A percentile compares a stretch with the other conserved stretches of the same genome.
phyloP scores from a whole-genome alignment of 2,888 invertebrate genomes.

The Ormia ochracea region DNA sequence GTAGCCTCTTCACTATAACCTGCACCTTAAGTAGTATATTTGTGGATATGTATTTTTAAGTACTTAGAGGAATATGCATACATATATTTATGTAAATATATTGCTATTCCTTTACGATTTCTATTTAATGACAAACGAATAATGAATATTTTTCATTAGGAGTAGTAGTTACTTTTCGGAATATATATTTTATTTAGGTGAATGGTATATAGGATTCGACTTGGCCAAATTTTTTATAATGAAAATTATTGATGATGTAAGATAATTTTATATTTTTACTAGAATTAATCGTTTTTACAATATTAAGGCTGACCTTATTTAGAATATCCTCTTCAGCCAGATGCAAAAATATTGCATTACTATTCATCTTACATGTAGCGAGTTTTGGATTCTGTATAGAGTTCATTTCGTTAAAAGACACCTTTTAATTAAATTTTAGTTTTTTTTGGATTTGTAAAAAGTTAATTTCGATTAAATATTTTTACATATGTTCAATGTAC shows the following conservation, averaged over 20 bases:
- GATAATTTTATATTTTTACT: not conserved
- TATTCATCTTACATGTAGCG: conserved; percentile 54
- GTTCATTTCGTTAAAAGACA: conserved; percentile 55
- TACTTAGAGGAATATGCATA: too few relatives aligned
- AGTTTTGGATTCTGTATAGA: conserved; percentile 39
- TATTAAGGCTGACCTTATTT: conserved; percentile 69
- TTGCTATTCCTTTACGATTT: too few relatives aligned
- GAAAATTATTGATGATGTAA: not conserved
- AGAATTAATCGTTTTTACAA: conserved; percentile 50
- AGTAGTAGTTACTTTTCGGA: too few relatives aligned
- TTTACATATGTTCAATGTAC: too few relatives aligned
- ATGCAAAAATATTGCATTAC: conserved; percentile 66
- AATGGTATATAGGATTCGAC: not conserved
- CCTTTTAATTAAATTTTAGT: conserved; percentile 53
- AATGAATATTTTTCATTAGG: too few relatives aligned
- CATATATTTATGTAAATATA: not conserved
- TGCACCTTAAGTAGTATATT: too few relatives aligned
- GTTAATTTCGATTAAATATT: conserved; percentile 7
- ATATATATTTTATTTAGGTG: not conserved
- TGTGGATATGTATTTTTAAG: too few relatives aligned
- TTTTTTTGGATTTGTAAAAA: conserved; percentile 36
- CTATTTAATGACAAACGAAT: too few relatives aligned
- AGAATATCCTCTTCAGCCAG: conserved; percentile 69
- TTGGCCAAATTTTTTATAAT: not conserved
- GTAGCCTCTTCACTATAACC: too few relatives aligned